Percentiles rank a stretch among this genome's conserved stretches.
Conservation (phyloP, 1,140 invertebrate genomes). For the Cotesia chilonis region DNA sequence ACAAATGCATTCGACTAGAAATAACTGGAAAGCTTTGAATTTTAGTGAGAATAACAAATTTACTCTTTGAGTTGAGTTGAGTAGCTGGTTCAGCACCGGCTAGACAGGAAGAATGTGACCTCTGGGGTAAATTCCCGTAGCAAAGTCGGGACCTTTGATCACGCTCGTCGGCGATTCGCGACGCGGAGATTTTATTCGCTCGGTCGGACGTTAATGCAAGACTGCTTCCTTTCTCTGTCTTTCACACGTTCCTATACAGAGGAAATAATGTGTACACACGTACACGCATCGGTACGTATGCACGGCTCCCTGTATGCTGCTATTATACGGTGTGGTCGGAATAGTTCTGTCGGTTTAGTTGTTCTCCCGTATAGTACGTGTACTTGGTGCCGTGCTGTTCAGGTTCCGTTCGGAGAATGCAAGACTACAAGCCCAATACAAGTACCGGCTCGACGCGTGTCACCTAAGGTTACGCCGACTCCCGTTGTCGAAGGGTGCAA, state of each 20-base stretch:
- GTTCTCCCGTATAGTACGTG: not conserved
- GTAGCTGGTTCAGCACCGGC: not conserved
- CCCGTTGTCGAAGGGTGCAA: constrained; percentile 32
- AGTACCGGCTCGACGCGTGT: constrained; percentile 22
- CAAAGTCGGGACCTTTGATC: constrained; percentile 39
- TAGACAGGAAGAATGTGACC: constrained; percentile 16
- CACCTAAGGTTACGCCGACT: constrained; percentile 29
- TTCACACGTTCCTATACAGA: constrained; percentile 7
- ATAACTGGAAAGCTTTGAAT: not conserved
- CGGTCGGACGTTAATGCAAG: constrained; percentile 35
- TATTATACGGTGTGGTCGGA: not conserved
- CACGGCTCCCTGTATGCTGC: not conserved
- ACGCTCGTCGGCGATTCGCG: constrained; percentile 38
- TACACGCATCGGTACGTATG: not conserved
- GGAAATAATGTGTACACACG: not conserved
- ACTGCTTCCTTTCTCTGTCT: constrained; percentile 27
- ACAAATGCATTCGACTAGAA: not conserved
- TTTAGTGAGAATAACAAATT: not conserved
- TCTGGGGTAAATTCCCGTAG: constrained; percentile 22
- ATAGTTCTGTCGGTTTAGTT: too few relatives aligned
- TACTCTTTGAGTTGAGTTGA: not conserved
- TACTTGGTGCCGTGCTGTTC: not conserved
- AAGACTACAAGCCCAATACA: constrained; percentile 17
- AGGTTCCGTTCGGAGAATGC: constrained; percentile 26
- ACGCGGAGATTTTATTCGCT: constrained; percentile 42